Base-by-base conservation (phyloP, 2,888 invertebrate species). In the Mythimna albipuncta region DNA sequence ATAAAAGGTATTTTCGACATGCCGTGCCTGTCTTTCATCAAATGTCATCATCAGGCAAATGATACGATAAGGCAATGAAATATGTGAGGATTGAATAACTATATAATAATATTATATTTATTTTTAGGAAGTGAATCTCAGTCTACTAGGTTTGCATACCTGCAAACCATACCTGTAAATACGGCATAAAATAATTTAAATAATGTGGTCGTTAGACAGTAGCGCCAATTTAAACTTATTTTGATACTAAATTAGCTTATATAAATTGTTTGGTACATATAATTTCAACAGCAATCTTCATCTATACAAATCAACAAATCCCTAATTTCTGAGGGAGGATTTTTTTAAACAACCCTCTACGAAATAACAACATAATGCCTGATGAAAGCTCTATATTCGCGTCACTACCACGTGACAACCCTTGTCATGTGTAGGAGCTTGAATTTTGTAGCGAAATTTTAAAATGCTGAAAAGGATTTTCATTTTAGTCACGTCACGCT, bases 391-490 rank as follows among this genome's bases (percentile, higher is more conserved):
- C 57, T 54, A 76, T 64, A 81, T 68, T 47, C 32, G 58, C 57
- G 44, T 69, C 44, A 64, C 41, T 44, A n/a, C 10, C 44, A 50
- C 41, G 54, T 65, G 84, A 38, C 67, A 83, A 65, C 80, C 80
- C 84, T 80, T 57, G 54, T 67, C 75, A 80, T 58, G 59, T 26
- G 61, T 54, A 64, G 47, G 54, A 73, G 66, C 80, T 62, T 65
- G 67, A 80, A 80, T 80, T 80, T 83, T 64, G 81, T 74, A 50
- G 50, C 64, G 35, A 80, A 83, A 80, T 83, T 79, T 79, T 80
- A 80, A 80, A 80, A 83, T 70, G 57, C 67, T 54, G 64, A 52
- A 61, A 62, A 44, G 64, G 67, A 70, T 80, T 83, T 80, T 80
- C 66, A 74, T 80, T 80, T 80, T 75, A 26, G 75, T 80, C 84